These are phyloP conservation scores for Lophochroa leadbeateri DNA, from an alignment of 2,113 vertebrate genomes.

Conservation along the genomic window DNA sequence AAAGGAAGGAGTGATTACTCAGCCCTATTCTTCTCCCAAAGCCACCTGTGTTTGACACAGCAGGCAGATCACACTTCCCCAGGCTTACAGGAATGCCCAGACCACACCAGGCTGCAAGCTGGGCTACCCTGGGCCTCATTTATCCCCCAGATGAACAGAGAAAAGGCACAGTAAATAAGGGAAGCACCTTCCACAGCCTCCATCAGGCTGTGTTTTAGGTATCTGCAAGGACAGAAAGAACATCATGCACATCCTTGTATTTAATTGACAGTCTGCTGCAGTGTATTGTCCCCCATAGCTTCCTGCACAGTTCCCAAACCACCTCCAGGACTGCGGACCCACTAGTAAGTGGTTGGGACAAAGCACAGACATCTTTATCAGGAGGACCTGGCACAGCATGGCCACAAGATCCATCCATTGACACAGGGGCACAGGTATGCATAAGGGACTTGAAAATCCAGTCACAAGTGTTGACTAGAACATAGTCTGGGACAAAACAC, in stretches of 20 bases:
- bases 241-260: background rate
- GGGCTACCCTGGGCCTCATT: background rate
- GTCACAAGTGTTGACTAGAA: background rate
- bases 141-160: background rate
- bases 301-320: background rate
- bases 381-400: background rate
- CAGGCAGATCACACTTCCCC: background rate
- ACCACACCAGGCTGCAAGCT: background rate
- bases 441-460: background rate
- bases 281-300: background rate
- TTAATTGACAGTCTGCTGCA: background rate
- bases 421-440: background rate
- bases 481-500: background rate
- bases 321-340: background rate
- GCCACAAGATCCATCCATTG: background rate
- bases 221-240: background rate
- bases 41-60: background rate
- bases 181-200: background rate
- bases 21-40: background rate
- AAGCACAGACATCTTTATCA: background rate
- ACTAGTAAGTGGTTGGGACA: background rate
- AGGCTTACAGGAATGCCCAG: background rate
- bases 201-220: background rate
- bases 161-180: background rate
- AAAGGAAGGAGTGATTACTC: background rate